phyloP scores from a whole-genome alignment of 2,888 invertebrate genomes.

The Latrodectus hesperus region DNA sequence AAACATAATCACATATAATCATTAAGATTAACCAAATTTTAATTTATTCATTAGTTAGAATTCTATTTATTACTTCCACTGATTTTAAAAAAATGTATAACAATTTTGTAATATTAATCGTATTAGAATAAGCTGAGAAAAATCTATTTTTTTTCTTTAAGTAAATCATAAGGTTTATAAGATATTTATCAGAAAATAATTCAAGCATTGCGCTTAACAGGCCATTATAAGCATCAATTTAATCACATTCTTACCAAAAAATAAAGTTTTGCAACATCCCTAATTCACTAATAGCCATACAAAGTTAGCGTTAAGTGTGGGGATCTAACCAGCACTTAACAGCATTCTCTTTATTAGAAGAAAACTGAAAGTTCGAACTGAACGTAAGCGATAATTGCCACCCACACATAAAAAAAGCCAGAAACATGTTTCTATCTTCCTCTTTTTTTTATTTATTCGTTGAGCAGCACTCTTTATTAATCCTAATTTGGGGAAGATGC shows the following conservation, averaged over 20 bases:
- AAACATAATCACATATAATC: too few species aligned
- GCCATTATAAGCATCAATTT: not conserved
- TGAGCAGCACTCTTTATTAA: constrained; percentile 44
- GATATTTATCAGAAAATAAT: too few species aligned
- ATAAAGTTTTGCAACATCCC: not conserved
- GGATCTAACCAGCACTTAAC: constrained; percentile 3
- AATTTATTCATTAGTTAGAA: too few species aligned
- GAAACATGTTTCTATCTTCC: not conserved
- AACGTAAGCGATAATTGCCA: constrained; percentile 29
- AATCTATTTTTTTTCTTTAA: too few species aligned
- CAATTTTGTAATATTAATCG: too few species aligned
- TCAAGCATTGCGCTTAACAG: too few species aligned
- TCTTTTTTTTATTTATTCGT: constrained; percentile 23
- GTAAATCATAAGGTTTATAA: too few species aligned
- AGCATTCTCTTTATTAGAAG: not conserved
- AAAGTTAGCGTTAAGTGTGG: not conserved
- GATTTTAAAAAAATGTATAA: too few species aligned
- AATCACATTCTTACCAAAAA: not conserved
- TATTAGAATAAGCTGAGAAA: too few species aligned
- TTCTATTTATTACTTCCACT: too few species aligned
- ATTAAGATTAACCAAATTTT: too few species aligned
- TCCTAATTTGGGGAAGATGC: constrained; percentile 48
- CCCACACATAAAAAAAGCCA: not conserved
- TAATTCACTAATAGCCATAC: constrained; percentile 3
- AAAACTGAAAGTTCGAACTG: not conserved